A percentile compares a stretch with the other conserved stretches of the same genome.
Conservation (phyloP, 2,888 invertebrate genomes). For the Schrankia costaestrigalis region DNA sequence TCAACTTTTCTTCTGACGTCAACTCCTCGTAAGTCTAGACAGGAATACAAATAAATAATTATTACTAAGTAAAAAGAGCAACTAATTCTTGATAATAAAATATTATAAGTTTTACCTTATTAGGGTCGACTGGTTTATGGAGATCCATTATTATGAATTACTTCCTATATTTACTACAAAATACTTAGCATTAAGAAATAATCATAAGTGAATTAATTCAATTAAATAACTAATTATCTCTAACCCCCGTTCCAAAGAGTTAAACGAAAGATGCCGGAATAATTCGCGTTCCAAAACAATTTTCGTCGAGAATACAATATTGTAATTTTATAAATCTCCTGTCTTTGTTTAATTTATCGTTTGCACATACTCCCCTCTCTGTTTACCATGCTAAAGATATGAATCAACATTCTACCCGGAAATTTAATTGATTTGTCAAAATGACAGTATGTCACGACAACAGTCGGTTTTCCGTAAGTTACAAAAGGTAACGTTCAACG, state of each 20-base stretch:
- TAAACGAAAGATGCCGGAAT: constrained; percentile 14
- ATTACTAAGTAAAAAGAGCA: constrained; percentile 11
- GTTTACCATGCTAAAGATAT: no score
- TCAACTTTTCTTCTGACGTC: constrained; percentile 88
- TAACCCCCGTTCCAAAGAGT: constrained; percentile 11
- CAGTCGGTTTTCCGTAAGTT: no score
- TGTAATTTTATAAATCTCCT: no score
- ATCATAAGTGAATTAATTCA: constrained; percentile 22
- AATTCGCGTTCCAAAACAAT: constrained; percentile 14
- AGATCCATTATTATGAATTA: constrained; percentile 59
- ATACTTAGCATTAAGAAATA: constrained; percentile 8
- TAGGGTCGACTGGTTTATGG: constrained; percentile 70
- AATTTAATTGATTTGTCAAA: no score
- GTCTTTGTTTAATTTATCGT: no score
- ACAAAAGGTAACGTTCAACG: no score
- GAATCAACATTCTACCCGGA: no score
- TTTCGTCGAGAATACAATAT: no score
- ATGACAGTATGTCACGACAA: no score
- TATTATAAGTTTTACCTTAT: constrained; percentile 56
- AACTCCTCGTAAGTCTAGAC: constrained; percentile 86
- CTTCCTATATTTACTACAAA: constrained; percentile 12
- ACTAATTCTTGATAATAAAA: constrained; percentile 13
- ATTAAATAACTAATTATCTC: constrained; percentile 18
- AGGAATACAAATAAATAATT: constrained; percentile 30
- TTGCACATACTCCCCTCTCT: no score